Base-by-base conservation (phyloP, 2,113 vertebrate genomes). In the Gymnocephalus cernua region DNA sequence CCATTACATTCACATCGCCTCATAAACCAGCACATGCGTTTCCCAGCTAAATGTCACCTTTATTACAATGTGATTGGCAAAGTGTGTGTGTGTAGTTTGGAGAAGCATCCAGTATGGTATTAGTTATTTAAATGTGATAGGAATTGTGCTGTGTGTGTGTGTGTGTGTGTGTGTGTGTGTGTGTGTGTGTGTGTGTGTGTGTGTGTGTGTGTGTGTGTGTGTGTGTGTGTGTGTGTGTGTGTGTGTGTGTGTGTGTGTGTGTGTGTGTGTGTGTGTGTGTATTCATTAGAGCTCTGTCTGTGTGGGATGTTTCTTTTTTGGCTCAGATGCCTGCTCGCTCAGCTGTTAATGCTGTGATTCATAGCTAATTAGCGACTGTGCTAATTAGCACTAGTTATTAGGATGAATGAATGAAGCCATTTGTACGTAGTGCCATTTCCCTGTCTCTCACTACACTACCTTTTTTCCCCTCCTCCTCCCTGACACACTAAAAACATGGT, bases 301-400 rank as follows among this genome's bases (percentile, higher is more conserved):
- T 66, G 80, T 86, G 76, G 29, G 51, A 70, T 62, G 77, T 47
- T 85, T 83, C 63, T 74, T 83, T 81, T 86, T 73, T 80, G 84
- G 80, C 82, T 85, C 62, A 72, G 67, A 90, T 86, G 85, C 85
- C 61, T 74, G 80, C 12, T 10, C 66, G 64, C 83, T 93, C 79
- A 86, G 88, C 88, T 93, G 90, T 82, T 92, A 94, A 92, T 78
- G 45, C 72, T 64, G 82, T 91, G 92, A 94, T 95, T 94, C 92
- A 93, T 90, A 92, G 91, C 88, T 93, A 93, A 95, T 95, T 94
- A 95, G 93, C 77, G 57, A 72, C 86, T 84, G 84, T 80, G 88
- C 91, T 94, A 93, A 95, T 94, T 95, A 94, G 89, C 80, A 70
- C 65, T 83, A 81, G 83, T 91, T 89, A 91, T 93, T 92, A 90